Base-by-base conservation (phyloP, 2,113 vertebrate species). In the Genyomyrus donnyi region DNA sequence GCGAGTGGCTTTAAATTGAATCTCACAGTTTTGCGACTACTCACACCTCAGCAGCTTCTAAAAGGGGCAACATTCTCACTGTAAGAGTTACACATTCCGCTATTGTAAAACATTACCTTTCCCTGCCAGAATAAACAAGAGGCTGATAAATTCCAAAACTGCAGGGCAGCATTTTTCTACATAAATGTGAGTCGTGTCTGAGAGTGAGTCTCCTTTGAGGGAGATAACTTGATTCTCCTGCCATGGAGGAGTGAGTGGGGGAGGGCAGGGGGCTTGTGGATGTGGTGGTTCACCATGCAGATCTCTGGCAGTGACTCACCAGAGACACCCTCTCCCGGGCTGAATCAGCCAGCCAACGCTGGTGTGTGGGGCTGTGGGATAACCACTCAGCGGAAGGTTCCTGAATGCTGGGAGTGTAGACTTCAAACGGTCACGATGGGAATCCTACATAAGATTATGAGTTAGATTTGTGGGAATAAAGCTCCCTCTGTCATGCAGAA, bases 281-380 rank as follows among this genome's bases (percentile, higher is more conserved):
- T 49, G 21, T 13, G 83, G 56, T 56, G 56, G 42, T 19, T 66
- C 50, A 62, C 89, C 85, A 58, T 31, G 89, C 45, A 70, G 89
- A 50, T 58, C 89, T 46, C 15, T 49, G 56, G 21, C 35, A 8
- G 84, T 90, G 89, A 86, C 53, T 90, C 89, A 90, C 17, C 56
- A 50, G 84, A 87, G 88, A 46, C 89, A 85, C 89, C 45, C 39
- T 88, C 85, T 90, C 80, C 85, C 42, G 5, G 84, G 80, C 77
- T 91, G 92, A 93, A 85, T 93, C 91, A 91, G 88, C 84, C 87
- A 80, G 62, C 88, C 84, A 80, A 91, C 84, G 84, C 84, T 39
- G 19, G n/a, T 19, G 50, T 48, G 66, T 89, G 89, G 91, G 90
- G 88, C 74, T 39, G 52, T 88, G 31, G 56, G 53, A 58, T 45